Conservation (phyloP, 2,113 vertebrate species). For the Hemibagrus wyckioides region DNA sequence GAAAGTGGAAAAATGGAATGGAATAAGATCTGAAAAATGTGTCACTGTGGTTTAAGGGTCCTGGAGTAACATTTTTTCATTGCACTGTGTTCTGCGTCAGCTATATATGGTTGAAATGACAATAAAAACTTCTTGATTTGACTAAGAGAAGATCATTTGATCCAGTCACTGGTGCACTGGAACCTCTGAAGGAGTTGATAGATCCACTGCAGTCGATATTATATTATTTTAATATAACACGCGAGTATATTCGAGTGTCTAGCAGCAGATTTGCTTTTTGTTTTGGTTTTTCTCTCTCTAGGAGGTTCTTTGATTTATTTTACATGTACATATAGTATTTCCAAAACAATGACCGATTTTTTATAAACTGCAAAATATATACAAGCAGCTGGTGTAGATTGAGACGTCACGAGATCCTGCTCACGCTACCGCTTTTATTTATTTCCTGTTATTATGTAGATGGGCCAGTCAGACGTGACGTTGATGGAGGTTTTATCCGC, state of each 20-base stretch:
- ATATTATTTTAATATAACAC: too few relatives aligned
- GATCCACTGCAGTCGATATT: neutral
- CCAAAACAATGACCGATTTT: neutral
- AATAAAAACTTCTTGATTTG: too few relatives aligned
- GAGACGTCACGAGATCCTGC: neutral
- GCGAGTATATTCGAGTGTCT: neutral
- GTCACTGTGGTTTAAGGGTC: neutral
- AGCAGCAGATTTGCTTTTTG: neutral
- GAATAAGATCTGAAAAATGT: neutral
- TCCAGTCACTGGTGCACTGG: neutral
- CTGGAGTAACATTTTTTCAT: too few relatives aligned
- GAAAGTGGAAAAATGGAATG: neutral
- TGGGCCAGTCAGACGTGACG: neutral
- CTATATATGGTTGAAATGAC: too few relatives aligned
- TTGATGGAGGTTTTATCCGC: neutral
- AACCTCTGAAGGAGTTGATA: neutral
- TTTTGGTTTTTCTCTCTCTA: neutral
- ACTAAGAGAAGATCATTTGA: neutral
- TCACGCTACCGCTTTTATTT: neutral
- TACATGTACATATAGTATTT: neutral
- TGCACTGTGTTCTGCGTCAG: too few relatives aligned
- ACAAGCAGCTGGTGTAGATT: neutral
- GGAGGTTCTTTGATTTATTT: neutral
- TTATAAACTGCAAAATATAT: too few relatives aligned
- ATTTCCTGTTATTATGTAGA: neutral